Base-by-base conservation (phyloP, 2,113 vertebrate species). In the Turnix velox region DNA sequence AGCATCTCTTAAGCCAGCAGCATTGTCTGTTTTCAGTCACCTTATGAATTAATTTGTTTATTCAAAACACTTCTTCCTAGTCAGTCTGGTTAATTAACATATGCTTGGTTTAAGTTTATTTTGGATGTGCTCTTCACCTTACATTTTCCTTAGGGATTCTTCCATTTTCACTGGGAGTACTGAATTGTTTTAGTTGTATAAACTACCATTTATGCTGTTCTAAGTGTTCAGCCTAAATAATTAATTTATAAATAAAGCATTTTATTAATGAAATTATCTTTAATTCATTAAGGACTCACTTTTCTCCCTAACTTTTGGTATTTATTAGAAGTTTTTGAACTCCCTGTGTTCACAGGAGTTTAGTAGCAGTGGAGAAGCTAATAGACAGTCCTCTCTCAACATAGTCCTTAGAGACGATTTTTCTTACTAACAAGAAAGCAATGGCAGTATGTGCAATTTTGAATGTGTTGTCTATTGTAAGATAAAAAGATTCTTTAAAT, bases 371-470 rank as follows among this genome's bases (percentile, higher is more conserved):
- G 74, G 45, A 79, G 25, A 57, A 81, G 58, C 31, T 72, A 16
- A 71, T 61, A 55, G 12, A 11, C 18, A 62, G n/a, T 51, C 54
- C 35, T 83, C 49, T 58, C 39, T 54, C 75, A 80, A 4, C 1
- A 0, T 10, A 23, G 39, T 86, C 51, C 85, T 84, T 63, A 40
- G 79, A 85, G 82, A 80, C 74, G 42, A 88, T 96, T 94, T 96
- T 83, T 94, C 86, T 90, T 72, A 30, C 71, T 93, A 96, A 96
- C 85, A 92, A 94, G 94, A 73, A 90, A 95, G 73, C 51, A 84
- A 68, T 61, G 80, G 55, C 69, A 69, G 84, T 31, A 7, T 35
- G 31, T 39, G 68, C 16, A 5, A 59, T 75, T 85, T 46, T 48
- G 58, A 88, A 80, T 63, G 62, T 46, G 40, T 74, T 85, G 79